phyloP scores from a whole-genome alignment of 1,140 invertebrate species.

The Aphis gossypii region DNA sequence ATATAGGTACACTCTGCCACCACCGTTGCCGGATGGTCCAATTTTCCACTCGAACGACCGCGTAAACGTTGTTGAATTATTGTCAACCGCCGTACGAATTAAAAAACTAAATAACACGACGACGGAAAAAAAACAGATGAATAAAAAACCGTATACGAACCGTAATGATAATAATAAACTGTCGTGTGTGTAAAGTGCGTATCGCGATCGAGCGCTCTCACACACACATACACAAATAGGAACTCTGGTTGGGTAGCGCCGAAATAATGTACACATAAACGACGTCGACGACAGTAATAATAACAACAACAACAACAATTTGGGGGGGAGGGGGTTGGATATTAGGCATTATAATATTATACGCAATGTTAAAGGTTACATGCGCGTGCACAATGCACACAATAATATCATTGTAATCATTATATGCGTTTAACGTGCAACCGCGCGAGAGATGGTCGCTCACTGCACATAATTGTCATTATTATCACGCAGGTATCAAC shows the following conservation, averaged over 20 bases:
- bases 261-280: slow-evolving; percentile 14
- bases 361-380: background rate
- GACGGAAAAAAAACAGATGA: background rate
- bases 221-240: slow-evolving; percentile 11
- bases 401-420: background rate
- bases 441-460: background rate
- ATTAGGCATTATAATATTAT: background rate
- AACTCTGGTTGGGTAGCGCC: slow-evolving; percentile 48
- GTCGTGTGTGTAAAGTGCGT: slow-evolving; percentile 48
- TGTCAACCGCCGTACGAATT: slow-evolving; percentile 53
- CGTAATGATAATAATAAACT: slow-evolving; percentile 35
- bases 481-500: background rate
- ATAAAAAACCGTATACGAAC: slow-evolving; percentile 38
- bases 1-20: background rate
- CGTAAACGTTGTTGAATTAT: slow-evolving; percentile 56
- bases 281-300: slow-evolving; percentile 21
- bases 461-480: background rate
- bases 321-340: background rate
- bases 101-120: slow-evolving; percentile 19
- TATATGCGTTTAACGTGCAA: slow-evolving; percentile 7
- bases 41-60: slow-evolving; percentile 55
- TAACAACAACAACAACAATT: background rate
- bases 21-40: slow-evolving; percentile 34
- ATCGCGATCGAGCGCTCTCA: background rate
- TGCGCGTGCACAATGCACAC: background rate